phyloP scores from a whole-genome alignment of 2,888 invertebrate genomes.

The Seira ritae region DNA sequence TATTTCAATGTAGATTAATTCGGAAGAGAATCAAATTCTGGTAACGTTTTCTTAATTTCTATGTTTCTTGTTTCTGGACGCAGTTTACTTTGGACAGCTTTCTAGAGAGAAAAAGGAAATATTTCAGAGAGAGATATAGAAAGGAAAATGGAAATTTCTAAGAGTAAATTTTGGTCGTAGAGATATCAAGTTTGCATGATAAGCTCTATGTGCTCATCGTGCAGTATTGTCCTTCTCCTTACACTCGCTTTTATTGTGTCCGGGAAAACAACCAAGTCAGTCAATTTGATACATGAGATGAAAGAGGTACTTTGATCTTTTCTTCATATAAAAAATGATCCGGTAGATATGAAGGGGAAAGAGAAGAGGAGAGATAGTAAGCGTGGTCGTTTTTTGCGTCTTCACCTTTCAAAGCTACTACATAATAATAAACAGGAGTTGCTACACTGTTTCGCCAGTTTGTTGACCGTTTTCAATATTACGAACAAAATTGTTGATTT shows the following conservation, averaged over 20 bases:
- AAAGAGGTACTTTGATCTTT: conserved; percentile 39
- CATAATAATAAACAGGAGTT: neutral
- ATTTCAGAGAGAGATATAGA: too few species aligned
- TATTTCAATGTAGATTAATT: too few species aligned
- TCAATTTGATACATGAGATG: conserved; percentile 7
- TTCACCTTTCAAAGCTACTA: too few species aligned
- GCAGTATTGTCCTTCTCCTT: neutral
- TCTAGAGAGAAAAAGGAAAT: too few species aligned
- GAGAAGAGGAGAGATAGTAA: neutral
- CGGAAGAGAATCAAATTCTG: too few species aligned
- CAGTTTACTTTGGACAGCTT: too few species aligned
- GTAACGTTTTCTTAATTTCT: too few species aligned
- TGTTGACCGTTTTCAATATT: neutral
- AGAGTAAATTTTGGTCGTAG: neutral
- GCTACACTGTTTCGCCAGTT: neutral
- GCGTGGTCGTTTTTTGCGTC: conserved; percentile 38
- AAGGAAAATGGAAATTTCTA: too few species aligned
- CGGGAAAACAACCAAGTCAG: neutral
- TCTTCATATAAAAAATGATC: neutral
- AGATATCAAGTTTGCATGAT: neutral
- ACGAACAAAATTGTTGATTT: neutral
- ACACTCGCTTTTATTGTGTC: neutral
- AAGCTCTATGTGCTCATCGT: neutral
- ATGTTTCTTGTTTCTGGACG: too few species aligned
- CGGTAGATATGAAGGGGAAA: neutral